Percentiles rank a stretch among this genome's conserved stretches.
These are phyloP conservation scores for Odontamblyopus lacepedii DNA, from an alignment of 2,797 vertebrate species.

Conservation along the genomic window DNA sequence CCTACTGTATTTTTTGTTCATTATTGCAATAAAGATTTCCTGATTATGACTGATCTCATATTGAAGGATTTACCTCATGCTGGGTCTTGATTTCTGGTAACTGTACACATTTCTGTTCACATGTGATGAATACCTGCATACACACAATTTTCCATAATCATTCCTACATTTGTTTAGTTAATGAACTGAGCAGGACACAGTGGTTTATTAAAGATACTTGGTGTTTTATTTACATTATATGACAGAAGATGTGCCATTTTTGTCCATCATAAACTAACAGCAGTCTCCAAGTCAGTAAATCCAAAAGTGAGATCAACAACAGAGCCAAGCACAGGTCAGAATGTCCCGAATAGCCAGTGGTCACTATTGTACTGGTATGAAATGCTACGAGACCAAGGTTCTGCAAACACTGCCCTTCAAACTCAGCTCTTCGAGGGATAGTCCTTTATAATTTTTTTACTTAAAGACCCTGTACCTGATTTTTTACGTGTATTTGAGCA, in stretches of 20 bases:
- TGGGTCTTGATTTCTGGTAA: background rate
- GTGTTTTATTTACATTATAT: conserved; percentile 77
- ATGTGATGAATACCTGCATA: background rate
- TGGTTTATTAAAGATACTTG: conserved; percentile 73
- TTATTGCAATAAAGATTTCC: too few relatives aligned
- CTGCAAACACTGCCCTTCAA: background rate
- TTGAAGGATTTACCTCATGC: too few relatives aligned
- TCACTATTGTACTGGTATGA: conserved; percentile 15
- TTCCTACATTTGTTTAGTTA: background rate
- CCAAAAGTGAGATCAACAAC: conserved; percentile 35
- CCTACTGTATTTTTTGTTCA: too few relatives aligned
- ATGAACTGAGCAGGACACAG: background rate
- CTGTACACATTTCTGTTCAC: background rate
- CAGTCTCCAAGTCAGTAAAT: conserved; percentile 44
- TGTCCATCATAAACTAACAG: conserved; percentile 59
- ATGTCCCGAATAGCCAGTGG: conserved; percentile 29
- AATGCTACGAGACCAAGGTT: conserved; percentile 22
- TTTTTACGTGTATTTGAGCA: too few relatives aligned
- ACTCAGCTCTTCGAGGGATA: background rate
- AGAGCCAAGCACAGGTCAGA: conserved; percentile 39
- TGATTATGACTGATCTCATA: too few relatives aligned
- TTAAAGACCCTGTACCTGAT: background rate
- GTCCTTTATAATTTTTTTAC: conserved; percentile 9
- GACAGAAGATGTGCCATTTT: conserved; percentile 68
- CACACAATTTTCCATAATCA: background rate